phyloP scores from a whole-genome alignment of 2,888 invertebrate species.

The Tridacna crocea region DNA sequence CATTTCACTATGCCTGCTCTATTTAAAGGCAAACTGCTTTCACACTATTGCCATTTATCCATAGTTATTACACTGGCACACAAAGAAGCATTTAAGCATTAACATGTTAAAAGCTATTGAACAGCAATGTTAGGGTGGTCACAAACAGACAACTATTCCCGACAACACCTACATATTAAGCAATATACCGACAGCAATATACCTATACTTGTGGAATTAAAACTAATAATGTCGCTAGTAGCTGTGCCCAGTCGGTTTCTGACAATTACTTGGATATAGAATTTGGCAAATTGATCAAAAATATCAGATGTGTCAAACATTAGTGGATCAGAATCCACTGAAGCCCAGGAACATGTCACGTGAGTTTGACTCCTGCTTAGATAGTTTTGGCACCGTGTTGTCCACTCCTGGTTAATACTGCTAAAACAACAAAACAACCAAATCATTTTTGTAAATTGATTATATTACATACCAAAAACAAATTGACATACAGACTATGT shows the following conservation, averaged over 20 bases:
- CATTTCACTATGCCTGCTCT: too few relatives aligned
- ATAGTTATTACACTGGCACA: too few relatives aligned
- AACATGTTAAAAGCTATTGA: not conserved
- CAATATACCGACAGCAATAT: conserved; percentile 3
- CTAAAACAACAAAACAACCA: not conserved
- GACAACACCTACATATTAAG: not conserved
- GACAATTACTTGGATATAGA: conserved; percentile 24
- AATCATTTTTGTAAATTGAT: not conserved
- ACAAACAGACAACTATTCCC: not conserved
- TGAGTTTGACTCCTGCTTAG: not conserved
- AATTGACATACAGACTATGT: too few relatives aligned
- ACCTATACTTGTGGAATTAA: conserved; percentile 19
- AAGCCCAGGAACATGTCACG: conserved; percentile 7
- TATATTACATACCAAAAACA: not conserved
- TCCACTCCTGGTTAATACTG: not conserved
- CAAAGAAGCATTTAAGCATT: too few relatives aligned
- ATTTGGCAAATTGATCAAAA: not conserved
- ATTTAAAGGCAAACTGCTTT: too few relatives aligned
- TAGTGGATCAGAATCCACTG: not conserved
- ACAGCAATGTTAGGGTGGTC: not conserved
- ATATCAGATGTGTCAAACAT: not conserved
- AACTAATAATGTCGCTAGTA: conserved; percentile 12
- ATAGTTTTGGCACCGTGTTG: not conserved
- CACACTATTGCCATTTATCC: too few relatives aligned
- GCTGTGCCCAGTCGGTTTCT: conserved; percentile 3